A percentile compares a stretch with the other conserved stretches of the same genome.
phyloP scores from a whole-genome alignment of 1,140 invertebrate genomes.

The Scaptomyza montana region DNA sequence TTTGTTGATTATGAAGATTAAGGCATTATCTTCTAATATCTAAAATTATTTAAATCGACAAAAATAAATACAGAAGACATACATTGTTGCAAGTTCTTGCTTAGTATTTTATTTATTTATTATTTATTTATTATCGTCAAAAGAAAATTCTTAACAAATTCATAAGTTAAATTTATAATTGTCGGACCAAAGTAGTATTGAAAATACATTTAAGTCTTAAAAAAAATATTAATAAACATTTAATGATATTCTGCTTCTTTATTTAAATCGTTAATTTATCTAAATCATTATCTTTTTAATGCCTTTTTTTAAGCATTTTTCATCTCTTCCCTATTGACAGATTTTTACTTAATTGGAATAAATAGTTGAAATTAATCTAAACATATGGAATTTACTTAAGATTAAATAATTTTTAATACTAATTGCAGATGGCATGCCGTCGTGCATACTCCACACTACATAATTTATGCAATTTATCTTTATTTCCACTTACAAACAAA shows the following conservation, averaged over 20 bases:
- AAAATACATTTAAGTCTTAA: no score
- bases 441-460: conserved; percentile 16
- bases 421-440: conserved; percentile 11
- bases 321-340: not conserved
- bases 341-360: not conserved
- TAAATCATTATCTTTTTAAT: no score
- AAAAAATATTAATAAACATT: not conserved
- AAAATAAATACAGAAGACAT: no score
- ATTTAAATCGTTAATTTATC: not conserved
- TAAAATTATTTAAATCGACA: no score
- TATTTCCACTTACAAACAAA: conserved; percentile 9
- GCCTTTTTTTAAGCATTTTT: not conserved
- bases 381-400: conserved; percentile 15
- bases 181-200: no score
- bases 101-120: no score
- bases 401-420: conserved; percentile 5
- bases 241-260: not conserved
- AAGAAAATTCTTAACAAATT: no score
- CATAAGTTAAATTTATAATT: no score
- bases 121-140: no score
- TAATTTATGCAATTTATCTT: conserved; percentile 23
- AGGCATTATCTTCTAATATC: no score
- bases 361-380: not conserved
- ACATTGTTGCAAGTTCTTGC: no score
- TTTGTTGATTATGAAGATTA: no score